Conservation (phyloP, 23 tunicate species). For the Aplidium turbinatum region DNA sequence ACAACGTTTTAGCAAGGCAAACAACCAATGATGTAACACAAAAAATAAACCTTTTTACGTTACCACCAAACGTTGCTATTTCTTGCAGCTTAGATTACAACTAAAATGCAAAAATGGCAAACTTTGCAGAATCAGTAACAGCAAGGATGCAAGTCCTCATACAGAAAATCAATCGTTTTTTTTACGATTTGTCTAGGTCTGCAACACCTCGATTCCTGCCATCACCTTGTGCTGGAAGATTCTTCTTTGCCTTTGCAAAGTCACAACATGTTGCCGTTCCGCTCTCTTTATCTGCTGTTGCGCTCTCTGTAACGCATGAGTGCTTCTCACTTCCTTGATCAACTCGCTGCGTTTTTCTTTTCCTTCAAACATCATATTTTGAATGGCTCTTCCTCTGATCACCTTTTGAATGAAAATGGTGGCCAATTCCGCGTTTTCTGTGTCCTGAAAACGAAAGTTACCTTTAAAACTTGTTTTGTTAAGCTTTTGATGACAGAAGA, state of each 20-base stretch:
- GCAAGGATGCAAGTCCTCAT: no score
- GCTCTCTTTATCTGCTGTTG: conserved; percentile 73
- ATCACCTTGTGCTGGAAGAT: conserved; percentile 81
- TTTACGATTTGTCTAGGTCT: no score
- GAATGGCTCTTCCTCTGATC: conserved; percentile 86
- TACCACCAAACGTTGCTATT: no score
- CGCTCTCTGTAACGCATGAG: conserved; percentile 89
- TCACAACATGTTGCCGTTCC: conserved; percentile 81
- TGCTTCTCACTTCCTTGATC: conserved; percentile 86
- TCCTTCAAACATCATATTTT: conserved; percentile 92
- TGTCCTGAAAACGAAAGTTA: conserved; percentile 41
- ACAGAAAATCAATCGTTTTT: no score
- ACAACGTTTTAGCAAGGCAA: no score
- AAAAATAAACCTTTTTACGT: no score
- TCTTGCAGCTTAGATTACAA: no score
- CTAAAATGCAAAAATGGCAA: no score
- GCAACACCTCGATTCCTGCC: no score
- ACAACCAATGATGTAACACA: no score
- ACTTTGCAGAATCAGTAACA: no score
- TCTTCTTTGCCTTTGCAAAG: conserved; percentile 74
- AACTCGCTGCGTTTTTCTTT: conserved; percentile 82
- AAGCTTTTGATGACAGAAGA: no score
- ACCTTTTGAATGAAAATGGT: conserved; percentile 87
- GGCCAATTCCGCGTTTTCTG: conserved; percentile 72
- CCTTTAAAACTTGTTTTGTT: not conserved